Conservation (phyloP, 2,888 invertebrate genomes). For the Steinernema carpocapsae region DNA sequence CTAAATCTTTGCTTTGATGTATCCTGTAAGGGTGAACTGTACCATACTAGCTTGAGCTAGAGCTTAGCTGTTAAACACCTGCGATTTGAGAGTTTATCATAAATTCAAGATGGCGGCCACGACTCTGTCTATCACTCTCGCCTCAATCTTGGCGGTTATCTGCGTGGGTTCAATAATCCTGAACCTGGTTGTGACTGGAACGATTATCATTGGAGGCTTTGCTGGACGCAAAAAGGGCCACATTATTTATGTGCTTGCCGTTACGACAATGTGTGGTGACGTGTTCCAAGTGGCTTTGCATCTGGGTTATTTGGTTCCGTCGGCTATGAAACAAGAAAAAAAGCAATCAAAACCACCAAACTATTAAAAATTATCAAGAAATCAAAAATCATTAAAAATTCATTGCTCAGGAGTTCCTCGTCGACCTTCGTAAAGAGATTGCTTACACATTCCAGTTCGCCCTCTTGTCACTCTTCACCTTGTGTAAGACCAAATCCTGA, state of each 20-base stretch:
- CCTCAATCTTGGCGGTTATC: background rate
- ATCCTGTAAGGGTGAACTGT: too few species aligned
- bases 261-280: background rate
- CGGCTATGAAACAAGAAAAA: background rate
- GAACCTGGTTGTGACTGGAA: background rate
- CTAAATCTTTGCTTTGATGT: too few species aligned
- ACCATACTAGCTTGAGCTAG: too few species aligned
- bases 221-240: constrained; percentile 4
- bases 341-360: background rate
- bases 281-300: background rate
- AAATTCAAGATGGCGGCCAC: constrained; percentile 18
- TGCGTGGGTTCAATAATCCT: background rate
- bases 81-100: too few species aligned
- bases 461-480: constrained; percentile 4
- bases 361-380: too few species aligned
- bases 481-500: too few species aligned
- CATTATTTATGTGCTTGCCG: constrained; percentile 10
- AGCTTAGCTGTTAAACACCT: too few species aligned
- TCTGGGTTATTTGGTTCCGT: background rate
- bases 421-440: background rate
- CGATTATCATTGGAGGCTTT: background rate
- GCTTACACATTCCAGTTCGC: constrained; percentile 19
- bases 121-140: background rate
- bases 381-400: too few species aligned
- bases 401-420: constrained; percentile 2